Evolutionary conservation across 2,113 vertebrate species (phyloP).

Genomic region (Notechis scutatus): DNA sequence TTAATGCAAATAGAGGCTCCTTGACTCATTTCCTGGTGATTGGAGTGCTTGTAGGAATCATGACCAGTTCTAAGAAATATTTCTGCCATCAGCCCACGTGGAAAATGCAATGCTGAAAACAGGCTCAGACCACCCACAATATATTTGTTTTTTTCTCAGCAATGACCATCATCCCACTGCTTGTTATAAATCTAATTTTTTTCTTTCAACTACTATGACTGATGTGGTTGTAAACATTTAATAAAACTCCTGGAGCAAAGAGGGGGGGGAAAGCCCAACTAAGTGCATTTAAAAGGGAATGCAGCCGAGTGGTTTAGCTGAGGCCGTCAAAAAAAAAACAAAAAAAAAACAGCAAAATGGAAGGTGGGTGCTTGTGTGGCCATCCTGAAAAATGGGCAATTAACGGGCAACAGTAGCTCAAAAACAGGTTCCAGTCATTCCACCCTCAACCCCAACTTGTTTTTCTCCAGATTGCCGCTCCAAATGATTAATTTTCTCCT

Average conservation of each 20-base stretch:
- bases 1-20: not conserved
- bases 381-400: not conserved
- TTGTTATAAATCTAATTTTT: not conserved
- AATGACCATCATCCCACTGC: not conserved
- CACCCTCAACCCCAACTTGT: not conserved
- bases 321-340: not conserved
- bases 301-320: not conserved
- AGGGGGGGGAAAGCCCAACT: not conserved
- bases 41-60: no score
- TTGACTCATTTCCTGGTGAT: not conserved
- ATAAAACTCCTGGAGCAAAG: not conserved
- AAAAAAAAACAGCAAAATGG: not conserved
- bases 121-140: not conserved
- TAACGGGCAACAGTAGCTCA: not conserved
- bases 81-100: not conserved
- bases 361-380: not conserved
- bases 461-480: slow-evolving; percentile 37
- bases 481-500: slow-evolving; percentile 42
- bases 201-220: not conserved
- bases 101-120: not conserved
- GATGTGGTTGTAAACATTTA: not conserved
- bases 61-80: not conserved
- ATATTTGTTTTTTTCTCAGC: not conserved
- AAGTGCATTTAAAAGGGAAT: not conserved
- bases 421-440: not conserved